Conservation (phyloP, 1,140 invertebrate species). For the Hyles vespertilio region DNA sequence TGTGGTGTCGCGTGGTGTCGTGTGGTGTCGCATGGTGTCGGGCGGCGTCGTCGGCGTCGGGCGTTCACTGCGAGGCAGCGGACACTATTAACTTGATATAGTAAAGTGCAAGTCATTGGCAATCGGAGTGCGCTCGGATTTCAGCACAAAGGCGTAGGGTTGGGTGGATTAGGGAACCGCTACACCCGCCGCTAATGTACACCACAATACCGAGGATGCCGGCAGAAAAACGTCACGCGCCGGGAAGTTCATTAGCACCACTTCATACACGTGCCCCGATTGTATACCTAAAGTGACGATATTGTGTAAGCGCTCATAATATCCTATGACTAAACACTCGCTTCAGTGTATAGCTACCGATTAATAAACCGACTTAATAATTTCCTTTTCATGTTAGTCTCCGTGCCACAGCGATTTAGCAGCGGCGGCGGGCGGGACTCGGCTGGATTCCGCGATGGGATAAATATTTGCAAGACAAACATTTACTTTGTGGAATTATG, state of each 20-base stretch:
- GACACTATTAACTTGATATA: constrained; percentile 61
- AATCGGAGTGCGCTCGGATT: constrained; percentile 58
- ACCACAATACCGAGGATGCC: constrained; percentile 42
- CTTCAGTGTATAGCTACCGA: too few relatives aligned
- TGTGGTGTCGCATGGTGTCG: not conserved
- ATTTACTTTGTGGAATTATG: too few relatives aligned
- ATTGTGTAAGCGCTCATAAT: not conserved
- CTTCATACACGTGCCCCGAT: constrained; percentile 4
- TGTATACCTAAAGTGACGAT: not conserved
- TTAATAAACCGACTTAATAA: too few relatives aligned
- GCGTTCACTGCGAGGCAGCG: constrained; percentile 9
- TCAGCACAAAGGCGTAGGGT: constrained; percentile 52
- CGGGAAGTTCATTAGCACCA: constrained; percentile 24
- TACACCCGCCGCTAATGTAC: constrained; percentile 35
- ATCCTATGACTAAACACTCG: too few relatives aligned
- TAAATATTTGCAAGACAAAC: too few relatives aligned
- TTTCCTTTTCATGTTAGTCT: too few relatives aligned
- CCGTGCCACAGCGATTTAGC: too few relatives aligned
- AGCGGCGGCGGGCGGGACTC: too few relatives aligned
- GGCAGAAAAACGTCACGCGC: constrained; percentile 18
- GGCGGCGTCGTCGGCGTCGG: constrained; percentile 10
- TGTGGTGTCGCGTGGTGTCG: too few relatives aligned
- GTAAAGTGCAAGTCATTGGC: constrained; percentile 60
- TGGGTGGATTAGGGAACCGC: constrained; percentile 41
- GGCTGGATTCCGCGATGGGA: too few relatives aligned